Percentiles rank a stretch among this genome's conserved stretches.
Conservation (phyloP, 2,888 invertebrate species). For the Parthenolecanium corni region DNA sequence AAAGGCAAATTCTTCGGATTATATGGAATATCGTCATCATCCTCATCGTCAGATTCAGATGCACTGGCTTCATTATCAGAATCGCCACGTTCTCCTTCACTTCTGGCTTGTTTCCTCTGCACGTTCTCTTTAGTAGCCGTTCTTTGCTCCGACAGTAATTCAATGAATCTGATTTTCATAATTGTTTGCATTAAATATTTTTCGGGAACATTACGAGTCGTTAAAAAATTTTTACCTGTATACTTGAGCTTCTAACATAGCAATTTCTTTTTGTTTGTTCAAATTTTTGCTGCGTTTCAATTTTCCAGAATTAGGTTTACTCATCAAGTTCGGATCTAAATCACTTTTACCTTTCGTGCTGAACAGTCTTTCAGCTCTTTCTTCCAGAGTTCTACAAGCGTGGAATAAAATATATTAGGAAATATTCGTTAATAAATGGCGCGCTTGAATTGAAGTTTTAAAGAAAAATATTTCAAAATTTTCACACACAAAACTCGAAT, state of each 20-base stretch:
- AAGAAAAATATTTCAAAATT: too few relatives aligned
- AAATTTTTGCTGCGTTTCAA: slow-evolving; percentile 48
- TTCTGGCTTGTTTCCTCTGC: slow-evolving; percentile 92
- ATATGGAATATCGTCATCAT: slow-evolving; percentile 85
- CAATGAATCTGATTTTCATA: slow-evolving; percentile 57
- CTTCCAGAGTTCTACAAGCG: slow-evolving; percentile 63
- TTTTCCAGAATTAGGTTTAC: slow-evolving; percentile 73
- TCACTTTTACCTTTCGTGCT: slow-evolving; percentile 91
- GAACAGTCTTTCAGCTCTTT: slow-evolving; percentile 90
- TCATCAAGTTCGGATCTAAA: slow-evolving; percentile 79
- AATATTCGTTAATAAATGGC: background rate
- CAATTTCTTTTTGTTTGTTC: slow-evolving; percentile 73
- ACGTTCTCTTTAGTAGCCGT: slow-evolving; percentile 94
- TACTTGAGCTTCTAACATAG: slow-evolving; percentile 75
- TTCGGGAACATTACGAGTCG: slow-evolving; percentile 24
- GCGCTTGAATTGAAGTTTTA: too few relatives aligned
- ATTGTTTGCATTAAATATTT: slow-evolving; percentile 5
- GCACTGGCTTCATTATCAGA: slow-evolving; percentile 81
- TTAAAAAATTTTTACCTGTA: slow-evolving; percentile 66
- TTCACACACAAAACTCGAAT: too few relatives aligned
- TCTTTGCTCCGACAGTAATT: slow-evolving; percentile 72
- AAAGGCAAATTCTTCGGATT: slow-evolving; percentile 98
- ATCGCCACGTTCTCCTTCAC: slow-evolving; percentile 83
- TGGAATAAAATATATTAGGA: slow-evolving; percentile 34
- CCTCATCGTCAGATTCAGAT: slow-evolving; percentile 63